Evolutionary conservation across 2,797 vertebrate genomes (phyloP).

Genomic region (Hoplostethus atlanticus): DNA sequence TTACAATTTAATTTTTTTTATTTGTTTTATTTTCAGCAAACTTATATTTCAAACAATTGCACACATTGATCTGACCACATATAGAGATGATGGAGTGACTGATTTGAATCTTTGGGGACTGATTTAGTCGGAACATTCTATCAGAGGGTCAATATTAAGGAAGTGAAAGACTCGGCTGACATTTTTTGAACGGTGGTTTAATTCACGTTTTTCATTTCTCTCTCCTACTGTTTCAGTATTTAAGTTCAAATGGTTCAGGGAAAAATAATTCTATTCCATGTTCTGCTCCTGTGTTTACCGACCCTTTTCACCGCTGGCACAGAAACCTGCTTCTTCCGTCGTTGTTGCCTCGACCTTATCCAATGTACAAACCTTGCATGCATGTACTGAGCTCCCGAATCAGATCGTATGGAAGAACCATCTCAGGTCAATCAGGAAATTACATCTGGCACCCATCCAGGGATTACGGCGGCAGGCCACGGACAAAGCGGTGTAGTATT

Average conservation of each 20-base stretch:
- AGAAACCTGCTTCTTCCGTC: slow-evolving; percentile 34
- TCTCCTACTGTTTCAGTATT: neutral
- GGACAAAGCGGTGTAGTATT: slow-evolving; percentile 42
- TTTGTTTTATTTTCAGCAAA: too few species aligned
- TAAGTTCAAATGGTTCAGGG: slow-evolving; percentile 34
- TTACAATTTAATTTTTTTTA: too few species aligned
- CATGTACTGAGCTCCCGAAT: slow-evolving; percentile 24
- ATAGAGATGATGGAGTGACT: too few species aligned
- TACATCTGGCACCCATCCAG: slow-evolving; percentile 51
- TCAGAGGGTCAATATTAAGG: too few species aligned
- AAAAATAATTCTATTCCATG: slow-evolving; percentile 14
- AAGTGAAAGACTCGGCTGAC: slow-evolving; percentile 25
- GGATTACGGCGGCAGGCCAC: slow-evolving; percentile 49
- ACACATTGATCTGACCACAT: too few species aligned
- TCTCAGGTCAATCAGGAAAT: slow-evolving; percentile 68
- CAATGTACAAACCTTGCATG: slow-evolving; percentile 17
- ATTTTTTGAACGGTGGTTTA: slow-evolving; percentile 25
- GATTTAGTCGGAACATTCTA: too few species aligned
- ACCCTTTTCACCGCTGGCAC: slow-evolving; percentile 20
- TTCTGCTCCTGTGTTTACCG: slow-evolving; percentile 32
- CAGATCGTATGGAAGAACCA: slow-evolving; percentile 53
- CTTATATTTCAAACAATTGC: too few species aligned
- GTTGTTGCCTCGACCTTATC: slow-evolving; percentile 43
- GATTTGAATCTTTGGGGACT: too few species aligned
- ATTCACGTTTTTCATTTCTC: slow-evolving; percentile 39